A percentile compares a stretch with the other conserved stretches of the same genome.
phyloP scores from a whole-genome alignment of 2,888 invertebrate genomes.

The Pandemis corylana region DNA sequence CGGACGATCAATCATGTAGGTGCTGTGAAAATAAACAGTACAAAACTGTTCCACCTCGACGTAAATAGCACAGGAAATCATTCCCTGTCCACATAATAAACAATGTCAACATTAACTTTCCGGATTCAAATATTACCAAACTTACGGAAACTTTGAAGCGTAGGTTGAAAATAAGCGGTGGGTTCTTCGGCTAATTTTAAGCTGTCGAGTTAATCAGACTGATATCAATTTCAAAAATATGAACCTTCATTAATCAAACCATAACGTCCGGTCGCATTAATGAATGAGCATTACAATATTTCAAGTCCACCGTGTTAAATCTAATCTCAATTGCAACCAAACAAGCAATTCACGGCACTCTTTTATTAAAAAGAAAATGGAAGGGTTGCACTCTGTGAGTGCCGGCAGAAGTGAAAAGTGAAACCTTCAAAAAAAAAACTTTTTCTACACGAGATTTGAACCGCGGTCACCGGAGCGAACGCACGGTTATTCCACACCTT shows the following conservation, averaged over 20 bases:
- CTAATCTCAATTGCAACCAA: not conserved
- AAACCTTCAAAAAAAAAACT: too few species aligned
- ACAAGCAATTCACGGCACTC: not conserved
- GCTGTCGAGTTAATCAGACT: not conserved
- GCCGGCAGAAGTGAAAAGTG: too few species aligned
- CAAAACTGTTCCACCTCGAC: not conserved
- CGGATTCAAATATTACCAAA: slow-evolving; percentile 49
- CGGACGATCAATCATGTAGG: slow-evolving; percentile 9
- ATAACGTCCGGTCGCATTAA: not conserved
- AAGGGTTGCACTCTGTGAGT: too few species aligned
- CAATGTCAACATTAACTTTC: slow-evolving; percentile 50
- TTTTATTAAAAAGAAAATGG: too few species aligned
- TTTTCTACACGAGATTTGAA: too few species aligned
- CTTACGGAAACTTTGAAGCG: slow-evolving; percentile 41
- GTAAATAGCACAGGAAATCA: slow-evolving; percentile 49
- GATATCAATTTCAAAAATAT: not conserved
- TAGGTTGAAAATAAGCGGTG: not conserved
- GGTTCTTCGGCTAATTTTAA: not conserved
- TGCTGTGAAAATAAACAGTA: slow-evolving; percentile 6
- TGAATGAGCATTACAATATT: too few species aligned
- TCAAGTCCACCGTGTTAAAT: not conserved
- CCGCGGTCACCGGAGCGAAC: too few species aligned
- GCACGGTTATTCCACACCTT: too few species aligned
- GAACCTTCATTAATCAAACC: not conserved
- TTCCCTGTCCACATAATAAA: slow-evolving; percentile 50